These are phyloP conservation scores for Lytechinus pictus DNA, from an alignment of 35 echinoderm and acorn worm genomes.

Conservation along the genomic window DNA sequence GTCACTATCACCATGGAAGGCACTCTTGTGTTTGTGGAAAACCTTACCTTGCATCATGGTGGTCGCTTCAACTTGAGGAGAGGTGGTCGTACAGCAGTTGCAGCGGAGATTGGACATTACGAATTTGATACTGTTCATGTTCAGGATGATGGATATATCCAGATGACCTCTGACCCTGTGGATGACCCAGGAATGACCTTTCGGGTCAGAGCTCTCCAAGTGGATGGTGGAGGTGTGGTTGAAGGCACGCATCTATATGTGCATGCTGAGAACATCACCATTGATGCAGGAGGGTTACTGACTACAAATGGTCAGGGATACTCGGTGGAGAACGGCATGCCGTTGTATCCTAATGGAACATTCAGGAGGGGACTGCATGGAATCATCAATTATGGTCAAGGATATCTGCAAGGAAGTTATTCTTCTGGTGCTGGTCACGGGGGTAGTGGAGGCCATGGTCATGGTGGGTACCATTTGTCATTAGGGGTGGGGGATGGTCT, in stretches of 20 bases:
- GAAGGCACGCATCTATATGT: slow-evolving; percentile 87
- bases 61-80: slow-evolving; percentile 81
- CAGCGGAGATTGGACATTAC: slow-evolving; percentile 53
- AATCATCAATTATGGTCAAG: slow-evolving; percentile 83
- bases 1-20: slow-evolving; percentile 83
- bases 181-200: slow-evolving; percentile 75
- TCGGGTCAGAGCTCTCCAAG: slow-evolving; percentile 61
- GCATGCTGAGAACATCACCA: slow-evolving; percentile 83
- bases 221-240: slow-evolving; percentile 87
- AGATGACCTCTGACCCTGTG: slow-evolving; percentile 87
- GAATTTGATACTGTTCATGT: slow-evolving; percentile 83
- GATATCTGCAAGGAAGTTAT: slow-evolving; percentile 50
- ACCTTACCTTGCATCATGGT: slow-evolving; percentile 79
- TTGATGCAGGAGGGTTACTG: slow-evolving; percentile 79
- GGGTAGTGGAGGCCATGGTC: slow-evolving; percentile 90
- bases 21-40: slow-evolving; percentile 65
- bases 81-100: slow-evolving; percentile 63
- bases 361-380: slow-evolving; percentile 75
- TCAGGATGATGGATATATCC: slow-evolving; percentile 85
- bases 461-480: slow-evolving; percentile 32
- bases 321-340: slow-evolving; percentile 53
- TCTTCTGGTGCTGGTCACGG: slow-evolving; percentile 82
- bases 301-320: slow-evolving; percentile 81
- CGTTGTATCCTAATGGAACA: slow-evolving; percentile 72
- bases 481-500: too few relatives aligned